phyloP scores from a whole-genome alignment of 1,140 invertebrate species.

The Drosophila biarmipes region DNA sequence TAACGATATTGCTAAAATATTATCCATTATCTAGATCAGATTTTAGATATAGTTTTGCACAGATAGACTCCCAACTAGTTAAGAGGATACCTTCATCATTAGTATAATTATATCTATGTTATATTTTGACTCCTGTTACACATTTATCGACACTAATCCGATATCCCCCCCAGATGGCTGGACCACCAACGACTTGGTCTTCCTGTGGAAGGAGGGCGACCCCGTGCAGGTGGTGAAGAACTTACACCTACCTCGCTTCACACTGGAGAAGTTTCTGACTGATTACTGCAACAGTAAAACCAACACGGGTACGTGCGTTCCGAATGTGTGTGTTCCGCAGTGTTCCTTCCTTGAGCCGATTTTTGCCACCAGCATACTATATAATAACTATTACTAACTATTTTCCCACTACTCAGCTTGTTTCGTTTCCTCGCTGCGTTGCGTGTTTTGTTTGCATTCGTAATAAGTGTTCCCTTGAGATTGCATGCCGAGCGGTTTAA shows the following conservation, averaged over 20 bases:
- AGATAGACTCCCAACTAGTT: too few species aligned
- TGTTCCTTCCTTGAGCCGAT: conserved; percentile 40
- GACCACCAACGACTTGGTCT: conserved; percentile 97
- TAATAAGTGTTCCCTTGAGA: conserved; percentile 35
- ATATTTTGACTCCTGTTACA: too few species aligned
- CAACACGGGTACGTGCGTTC: conserved; percentile 92
- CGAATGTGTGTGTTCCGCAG: conserved; percentile 41
- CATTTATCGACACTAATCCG: neutral
- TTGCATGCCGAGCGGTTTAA: conserved; percentile 43
- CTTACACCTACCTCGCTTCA: conserved; percentile 96
- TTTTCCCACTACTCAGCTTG: conserved; percentile 17
- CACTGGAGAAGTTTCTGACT: conserved; percentile 95
- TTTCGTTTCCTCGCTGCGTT: conserved; percentile 28
- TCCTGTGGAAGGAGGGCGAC: conserved; percentile 96
- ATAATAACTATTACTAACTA: conserved; percentile 19
- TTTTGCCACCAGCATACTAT: neutral
- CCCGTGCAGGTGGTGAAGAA: conserved; percentile 98
- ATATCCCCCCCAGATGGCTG: conserved; percentile 90
- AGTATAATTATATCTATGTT: too few species aligned
- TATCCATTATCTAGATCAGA: too few species aligned
- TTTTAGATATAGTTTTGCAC: too few species aligned
- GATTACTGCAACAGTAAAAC: conserved; percentile 98
- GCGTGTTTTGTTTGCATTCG: conserved; percentile 47
- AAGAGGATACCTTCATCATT: too few species aligned
- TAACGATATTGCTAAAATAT: too few species aligned